These are phyloP conservation scores for Psilopsiagon aymara DNA, from an alignment of 2,113 vertebrate genomes.

Conservation along the genomic window DNA sequence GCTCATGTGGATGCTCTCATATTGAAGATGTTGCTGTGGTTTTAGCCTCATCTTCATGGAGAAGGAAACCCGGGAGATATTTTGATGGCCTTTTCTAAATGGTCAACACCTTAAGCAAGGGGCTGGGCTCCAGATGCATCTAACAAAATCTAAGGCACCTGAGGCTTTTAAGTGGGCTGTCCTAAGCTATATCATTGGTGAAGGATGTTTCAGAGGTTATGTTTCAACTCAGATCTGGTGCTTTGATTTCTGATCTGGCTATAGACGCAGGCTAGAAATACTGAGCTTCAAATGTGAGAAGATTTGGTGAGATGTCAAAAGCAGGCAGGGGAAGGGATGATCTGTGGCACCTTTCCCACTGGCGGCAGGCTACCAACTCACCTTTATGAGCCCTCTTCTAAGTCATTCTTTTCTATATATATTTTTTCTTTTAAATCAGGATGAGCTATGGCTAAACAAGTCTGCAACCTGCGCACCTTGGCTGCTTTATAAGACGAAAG, in stretches of 20 bases:
- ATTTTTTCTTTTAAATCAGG: background rate
- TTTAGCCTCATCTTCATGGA: background rate
- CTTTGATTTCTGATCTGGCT: background rate
- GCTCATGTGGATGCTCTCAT: background rate
- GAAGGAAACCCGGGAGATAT: background rate
- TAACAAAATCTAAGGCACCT: background rate
- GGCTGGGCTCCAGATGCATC: background rate
- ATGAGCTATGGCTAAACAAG: background rate
- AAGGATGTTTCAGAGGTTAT: background rate
- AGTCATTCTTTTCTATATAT: background rate
- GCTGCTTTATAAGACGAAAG: background rate
- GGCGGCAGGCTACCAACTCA: background rate
- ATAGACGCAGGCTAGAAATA: background rate
- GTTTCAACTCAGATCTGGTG: background rate
- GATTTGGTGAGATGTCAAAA: background rate
- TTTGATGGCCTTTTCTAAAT: background rate
- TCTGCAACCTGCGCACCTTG: background rate
- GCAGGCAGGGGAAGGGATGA: background rate
- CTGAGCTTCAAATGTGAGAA: background rate
- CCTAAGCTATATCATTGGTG: background rate
- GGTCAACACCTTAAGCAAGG: background rate
- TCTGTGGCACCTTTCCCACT: background rate
- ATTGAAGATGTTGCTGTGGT: background rate
- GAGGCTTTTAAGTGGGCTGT: background rate
- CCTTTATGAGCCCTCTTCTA: background rate